Evolutionary conservation across 2,113 vertebrate genomes (phyloP).

Genomic region (Periophthalmus modestus): DNA sequence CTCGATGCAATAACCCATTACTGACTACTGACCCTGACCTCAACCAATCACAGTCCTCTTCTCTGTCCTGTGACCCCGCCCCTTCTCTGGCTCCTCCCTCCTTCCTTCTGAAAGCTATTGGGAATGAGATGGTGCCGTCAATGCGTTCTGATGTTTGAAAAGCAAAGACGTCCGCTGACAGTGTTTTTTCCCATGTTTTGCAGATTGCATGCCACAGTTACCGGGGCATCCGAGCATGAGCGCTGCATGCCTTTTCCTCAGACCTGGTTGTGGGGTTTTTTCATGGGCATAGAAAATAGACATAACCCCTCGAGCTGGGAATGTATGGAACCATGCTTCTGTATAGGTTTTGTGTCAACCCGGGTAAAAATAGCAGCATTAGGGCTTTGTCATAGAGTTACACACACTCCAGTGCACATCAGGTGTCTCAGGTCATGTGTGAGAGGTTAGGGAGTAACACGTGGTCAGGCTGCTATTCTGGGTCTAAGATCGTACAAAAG

Average conservation of each 20-base stretch:
- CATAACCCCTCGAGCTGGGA: constrained; percentile 1
- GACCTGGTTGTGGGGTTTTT: constrained; percentile 18
- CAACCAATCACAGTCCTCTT: constrained; percentile 16
- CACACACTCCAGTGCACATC: not conserved
- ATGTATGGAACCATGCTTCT: constrained; percentile 47
- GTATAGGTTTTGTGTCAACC: not conserved
- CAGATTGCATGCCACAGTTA: constrained; percentile 65
- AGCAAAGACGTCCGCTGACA: constrained; percentile 37
- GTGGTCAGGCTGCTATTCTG: not conserved
- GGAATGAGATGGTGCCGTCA: constrained; percentile 44
- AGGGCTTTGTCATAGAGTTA: not conserved
- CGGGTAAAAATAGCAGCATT: not conserved
- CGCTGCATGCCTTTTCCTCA: constrained; percentile 61
- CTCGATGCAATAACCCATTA: not conserved
- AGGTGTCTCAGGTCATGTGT: constrained; percentile 12
- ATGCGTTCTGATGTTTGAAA: constrained; percentile 46
- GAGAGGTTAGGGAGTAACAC: not conserved
- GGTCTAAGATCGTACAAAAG: not conserved
- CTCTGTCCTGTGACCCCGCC: not conserved
- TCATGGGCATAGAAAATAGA: constrained; percentile 13
- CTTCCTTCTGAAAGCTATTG: constrained; percentile 73
- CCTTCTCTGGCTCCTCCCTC: not conserved
- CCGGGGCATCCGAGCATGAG: constrained; percentile 66
- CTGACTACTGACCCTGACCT: not conserved
- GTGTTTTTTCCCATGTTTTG: constrained; percentile 15